These are phyloP conservation scores for Drosophila antonietae DNA, from an alignment of 2,888 invertebrate genomes.

Conservation along the genomic window DNA sequence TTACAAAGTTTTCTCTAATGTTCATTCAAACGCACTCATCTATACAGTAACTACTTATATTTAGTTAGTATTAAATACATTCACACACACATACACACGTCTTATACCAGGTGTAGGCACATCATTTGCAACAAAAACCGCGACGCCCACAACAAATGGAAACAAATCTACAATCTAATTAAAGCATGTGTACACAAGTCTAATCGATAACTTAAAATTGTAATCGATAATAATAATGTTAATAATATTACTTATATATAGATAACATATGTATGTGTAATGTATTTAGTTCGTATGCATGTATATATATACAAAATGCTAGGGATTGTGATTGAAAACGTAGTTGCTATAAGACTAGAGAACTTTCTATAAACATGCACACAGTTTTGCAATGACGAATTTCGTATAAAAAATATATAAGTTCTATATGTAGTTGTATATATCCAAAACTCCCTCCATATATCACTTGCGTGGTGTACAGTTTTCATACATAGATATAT, in stretches of 20 bases:
- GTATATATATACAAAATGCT: constrained; percentile 16
- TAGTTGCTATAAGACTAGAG: constrained; percentile 67
- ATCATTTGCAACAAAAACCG: constrained; percentile 76
- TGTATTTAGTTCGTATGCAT: constrained; percentile 37
- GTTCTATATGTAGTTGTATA: constrained; percentile 41
- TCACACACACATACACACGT: constrained; percentile 18
- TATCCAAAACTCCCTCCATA: constrained; percentile 43
- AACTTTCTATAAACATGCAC: constrained; percentile 65
- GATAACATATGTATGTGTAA: constrained; percentile 24
- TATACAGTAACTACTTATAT: constrained; percentile 26
- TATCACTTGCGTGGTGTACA: constrained; percentile 65
- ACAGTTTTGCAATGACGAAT: constrained; percentile 55
- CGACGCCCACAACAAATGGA: constrained; percentile 68
- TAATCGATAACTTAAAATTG: constrained; percentile 51
- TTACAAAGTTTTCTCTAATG: constrained; percentile 47
- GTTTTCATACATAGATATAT: constrained; percentile 14
- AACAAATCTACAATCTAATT: constrained; percentile 78
- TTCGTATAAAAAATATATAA: constrained; percentile 74
- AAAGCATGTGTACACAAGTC: constrained; percentile 73
- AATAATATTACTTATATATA: constrained; percentile 40
- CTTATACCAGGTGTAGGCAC: constrained; percentile 73
- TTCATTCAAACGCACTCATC: constrained; percentile 24
- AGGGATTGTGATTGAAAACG: constrained; percentile 38
- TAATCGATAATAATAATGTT: constrained; percentile 32
- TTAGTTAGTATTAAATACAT: constrained; percentile 30